Evolutionary conservation across 2,888 invertebrate species (phyloP), one percentile per base, ranked within the genome.

Genomic region (Mythimna lalbum): DNA sequence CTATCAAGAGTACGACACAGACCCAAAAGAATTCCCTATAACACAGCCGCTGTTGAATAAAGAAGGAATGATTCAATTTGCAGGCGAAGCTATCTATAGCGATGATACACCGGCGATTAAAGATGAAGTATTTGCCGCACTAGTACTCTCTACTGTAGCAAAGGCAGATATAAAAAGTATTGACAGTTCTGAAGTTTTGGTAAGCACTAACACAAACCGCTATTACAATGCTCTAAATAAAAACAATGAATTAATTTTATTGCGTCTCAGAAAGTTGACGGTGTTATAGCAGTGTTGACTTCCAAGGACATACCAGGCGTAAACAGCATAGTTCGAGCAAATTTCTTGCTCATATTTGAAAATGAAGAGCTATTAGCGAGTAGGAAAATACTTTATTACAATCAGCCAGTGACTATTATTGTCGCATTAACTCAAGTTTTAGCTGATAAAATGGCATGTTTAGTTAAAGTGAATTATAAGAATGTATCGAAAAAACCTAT

Each of bases 331-430:
- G 67, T 87, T 31, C 87, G 88, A 63, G 53, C 76, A 17, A 87
- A 89, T 62, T 87, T 87, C 47, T 55, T 80, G 62, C 71, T 88
- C 0, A 55, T 89, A 47, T 78, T 70, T 60, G 89, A 90, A 68
- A 85, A 88, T 66, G 96, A 96, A 87, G 95, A 96, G 86, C 79
- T 96, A 31, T 92, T 96, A 72, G 96, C 96, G 63, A 94, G 93
- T 79, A 95, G 94, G 4, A 90, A 93, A 81, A 79, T 97, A 2
- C 83, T 92, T 56, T 98, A 96, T 87, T 96, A 97, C 72, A 97
- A 97, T 5, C 98, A 98, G 87, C 97, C 98, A 0, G 91, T 98
- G 6, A 98, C 98, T 6, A 90, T 98, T 49, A 95, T 98, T 7
- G 96, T 97, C 0, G 98, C 98, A 6, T 96, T 94, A 39, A 96